These are phyloP conservation scores for Astropecten irregularis DNA, from an alignment of 53 echinoderm and acorn worm species.

Conservation along the genomic window DNA sequence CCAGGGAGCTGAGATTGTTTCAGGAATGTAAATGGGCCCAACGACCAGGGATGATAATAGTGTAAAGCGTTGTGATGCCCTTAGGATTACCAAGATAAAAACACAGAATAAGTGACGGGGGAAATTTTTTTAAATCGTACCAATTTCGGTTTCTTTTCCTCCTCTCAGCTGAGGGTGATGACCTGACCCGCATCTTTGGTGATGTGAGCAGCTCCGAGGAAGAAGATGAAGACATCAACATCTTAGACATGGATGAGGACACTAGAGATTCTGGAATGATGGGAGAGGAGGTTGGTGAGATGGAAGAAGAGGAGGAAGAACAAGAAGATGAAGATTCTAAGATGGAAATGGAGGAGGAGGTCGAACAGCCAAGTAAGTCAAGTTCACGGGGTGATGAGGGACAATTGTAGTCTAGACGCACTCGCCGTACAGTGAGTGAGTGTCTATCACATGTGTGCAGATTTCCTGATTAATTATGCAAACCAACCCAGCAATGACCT, in stretches of 20 bases:
- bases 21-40: too few relatives aligned
- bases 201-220: constrained; percentile 86
- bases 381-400: background rate
- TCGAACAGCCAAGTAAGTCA: constrained; percentile 68
- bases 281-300: constrained; percentile 42
- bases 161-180: constrained; percentile 75
- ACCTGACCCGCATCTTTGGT: constrained; percentile 83
- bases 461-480: too few relatives aligned
- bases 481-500: too few relatives aligned
- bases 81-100: too few relatives aligned
- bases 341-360: constrained; percentile 63
- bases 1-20: too few relatives aligned
- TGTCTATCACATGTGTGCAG: too few relatives aligned
- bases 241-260: constrained; percentile 75
- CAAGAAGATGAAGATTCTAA: constrained; percentile 69
- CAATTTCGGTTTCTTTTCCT: too few relatives aligned
- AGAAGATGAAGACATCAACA: constrained; percentile 81
- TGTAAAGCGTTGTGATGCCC: too few relatives aligned
- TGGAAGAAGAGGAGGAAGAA: constrained; percentile 48
- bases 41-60: too few relatives aligned
- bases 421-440: too few relatives aligned
- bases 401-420: background rate
- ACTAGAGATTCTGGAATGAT: constrained; percentile 63
- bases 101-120: too few relatives aligned
- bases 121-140: too few relatives aligned